Evolutionary conservation across 2,113 vertebrate genomes (phyloP), one percentile per base, ranked within the genome.

Genomic region (Gopherus evgoodei): DNA sequence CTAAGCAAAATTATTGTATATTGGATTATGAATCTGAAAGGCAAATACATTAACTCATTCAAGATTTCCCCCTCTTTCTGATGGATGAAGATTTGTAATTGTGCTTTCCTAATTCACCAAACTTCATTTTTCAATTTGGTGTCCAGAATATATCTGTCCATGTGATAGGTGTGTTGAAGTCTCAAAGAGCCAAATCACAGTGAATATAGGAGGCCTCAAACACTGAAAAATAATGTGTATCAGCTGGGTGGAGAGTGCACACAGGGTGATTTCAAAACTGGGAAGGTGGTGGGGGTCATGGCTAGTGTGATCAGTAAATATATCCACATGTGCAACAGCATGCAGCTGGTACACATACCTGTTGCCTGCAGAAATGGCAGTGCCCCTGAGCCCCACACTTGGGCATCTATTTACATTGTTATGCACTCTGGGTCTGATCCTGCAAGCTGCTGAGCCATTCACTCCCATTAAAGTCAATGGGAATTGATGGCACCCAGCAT

Each of bases 51-150:
- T 13, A 59, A 27, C 27, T 59, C 57, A 29, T 62, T 31, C 57
- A 62, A 1, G 29, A 62, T 56, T 91, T 94, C 82, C 17, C 94
- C 14, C 12, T 84, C 11, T 2, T 91, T 14, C 24, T 31, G 21
- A 31, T 10, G 6, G 1, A 76, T 90, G 62, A 90, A 44, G 14
- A 3, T 90, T 31, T 84, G 78, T 80, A 95, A 52, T 19, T 31
- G 24, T 8, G 5, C 21, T 84, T 83, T 62, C 13, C 89, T 53
- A 95, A 94, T 38, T 76, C 54, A 44, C 87, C 59, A 87, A 24
- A 54, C 27, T 93, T 88, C 12, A 62, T 62, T 62, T 62, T 62
- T 62, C 57, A 80, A 65, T 3, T 2, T 86, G 82, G 25, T 47
- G 53, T 57, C 86, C 27, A 4, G 50, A 59, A 81, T 84, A 82